A percentile compares a stretch with the other conserved stretches of the same genome.
These are phyloP conservation scores for Tetramorium alpestre DNA, from an alignment of 1,140 invertebrate genomes.

Conservation along the genomic window DNA sequence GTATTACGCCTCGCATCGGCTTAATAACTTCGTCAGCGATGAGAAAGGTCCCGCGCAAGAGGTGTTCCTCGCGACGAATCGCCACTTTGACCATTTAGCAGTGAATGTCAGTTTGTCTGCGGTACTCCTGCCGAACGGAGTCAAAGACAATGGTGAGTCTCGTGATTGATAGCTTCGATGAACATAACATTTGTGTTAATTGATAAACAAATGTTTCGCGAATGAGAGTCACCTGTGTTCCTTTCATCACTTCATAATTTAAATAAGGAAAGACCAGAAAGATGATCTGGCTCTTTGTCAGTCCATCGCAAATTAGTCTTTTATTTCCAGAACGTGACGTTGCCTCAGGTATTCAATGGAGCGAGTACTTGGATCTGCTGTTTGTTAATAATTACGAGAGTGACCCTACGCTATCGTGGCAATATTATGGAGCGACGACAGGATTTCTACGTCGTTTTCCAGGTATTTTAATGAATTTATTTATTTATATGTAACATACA, in stretches of 20 bases:
- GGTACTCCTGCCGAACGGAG: constrained; percentile 94
- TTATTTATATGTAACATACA: not conserved
- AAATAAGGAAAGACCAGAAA: not conserved
- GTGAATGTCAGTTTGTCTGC: constrained; percentile 95
- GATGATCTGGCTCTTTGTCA: not conserved
- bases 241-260: not conserved
- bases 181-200: not conserved
- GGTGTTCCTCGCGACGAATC: constrained; percentile 89
- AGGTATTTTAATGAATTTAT: constrained; percentile 86
- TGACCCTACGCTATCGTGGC: constrained; percentile 97
- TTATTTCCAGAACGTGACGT: constrained; percentile 89
- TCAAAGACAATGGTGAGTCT: constrained; percentile 90
- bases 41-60: constrained; percentile 89
- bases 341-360: constrained; percentile 96
- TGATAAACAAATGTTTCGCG: not conserved
- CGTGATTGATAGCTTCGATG: not conserved
- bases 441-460: constrained; percentile 97
- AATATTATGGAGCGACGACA: constrained; percentile 97
- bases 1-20: constrained; percentile 91
- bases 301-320: not conserved
- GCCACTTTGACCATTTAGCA: constrained; percentile 92
- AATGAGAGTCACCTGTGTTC: not conserved
- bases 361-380: constrained; percentile 94
- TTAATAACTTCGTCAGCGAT: constrained; percentile 90
- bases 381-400: constrained; percentile 97